A percentile compares a stretch with the other conserved stretches of the same genome.
These are phyloP conservation scores for Agrilus cyanescens DNA, from an alignment of 2,888 invertebrate genomes.

Conservation along the genomic window DNA sequence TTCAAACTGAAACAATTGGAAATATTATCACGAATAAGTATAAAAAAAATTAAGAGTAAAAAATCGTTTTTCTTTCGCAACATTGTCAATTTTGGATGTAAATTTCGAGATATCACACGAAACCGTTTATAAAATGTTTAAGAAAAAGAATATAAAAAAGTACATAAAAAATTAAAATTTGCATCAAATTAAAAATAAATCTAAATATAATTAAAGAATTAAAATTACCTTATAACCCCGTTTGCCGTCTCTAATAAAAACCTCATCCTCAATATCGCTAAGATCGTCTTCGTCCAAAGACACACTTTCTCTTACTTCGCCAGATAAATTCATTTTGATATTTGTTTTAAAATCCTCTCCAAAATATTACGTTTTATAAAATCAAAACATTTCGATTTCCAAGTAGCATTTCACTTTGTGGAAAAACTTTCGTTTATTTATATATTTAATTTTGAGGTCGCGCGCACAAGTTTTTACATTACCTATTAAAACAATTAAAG, in stretches of 20 bases:
- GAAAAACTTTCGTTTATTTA: too few relatives aligned
- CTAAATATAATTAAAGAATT: slow-evolving; percentile 1
- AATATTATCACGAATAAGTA: neutral
- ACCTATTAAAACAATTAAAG: neutral
- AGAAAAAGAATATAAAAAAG: too few relatives aligned
- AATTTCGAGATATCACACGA: too few relatives aligned
- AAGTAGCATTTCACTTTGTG: too few relatives aligned
- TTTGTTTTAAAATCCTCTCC: too few relatives aligned
- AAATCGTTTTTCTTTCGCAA: too few relatives aligned
- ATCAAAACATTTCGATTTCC: too few relatives aligned
- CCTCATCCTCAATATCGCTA: slow-evolving; percentile 67
- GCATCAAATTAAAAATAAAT: neutral
- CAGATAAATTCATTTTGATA: slow-evolving; percentile 39
- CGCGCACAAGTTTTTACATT: slow-evolving; percentile 11
- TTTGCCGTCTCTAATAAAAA: slow-evolving; percentile 61
- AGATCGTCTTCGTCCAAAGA: slow-evolving; percentile 56
- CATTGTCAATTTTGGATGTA: too few relatives aligned
- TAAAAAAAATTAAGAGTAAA: too few relatives aligned
- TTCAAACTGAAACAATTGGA: slow-evolving; percentile 38
- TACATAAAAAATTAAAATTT: too few relatives aligned
- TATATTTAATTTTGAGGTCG: slow-evolving; percentile 2
- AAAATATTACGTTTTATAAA: too few relatives aligned
- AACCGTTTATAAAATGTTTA: too few relatives aligned
- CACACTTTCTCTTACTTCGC: slow-evolving; percentile 51
- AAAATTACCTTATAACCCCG: slow-evolving; percentile 44